Conservation (phyloP, 2,888 invertebrate species). For the Caenorhabditis sinica region DNA sequence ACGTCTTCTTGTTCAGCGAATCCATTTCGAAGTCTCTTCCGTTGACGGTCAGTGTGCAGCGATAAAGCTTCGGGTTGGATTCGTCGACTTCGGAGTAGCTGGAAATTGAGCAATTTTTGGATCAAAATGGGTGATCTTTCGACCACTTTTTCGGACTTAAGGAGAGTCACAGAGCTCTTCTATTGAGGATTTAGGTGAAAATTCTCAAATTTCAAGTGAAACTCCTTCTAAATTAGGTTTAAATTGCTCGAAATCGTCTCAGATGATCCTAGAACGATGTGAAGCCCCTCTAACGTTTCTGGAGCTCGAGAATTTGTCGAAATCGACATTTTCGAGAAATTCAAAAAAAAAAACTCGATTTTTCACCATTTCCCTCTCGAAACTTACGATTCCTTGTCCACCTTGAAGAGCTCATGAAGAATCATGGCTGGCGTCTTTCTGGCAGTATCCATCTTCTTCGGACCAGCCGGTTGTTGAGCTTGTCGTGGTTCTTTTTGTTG, state of each 20-base stretch:
- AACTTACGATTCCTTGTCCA: constrained; percentile 63
- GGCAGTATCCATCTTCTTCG: constrained; percentile 35
- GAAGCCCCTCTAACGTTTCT: not conserved
- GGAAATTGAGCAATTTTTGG: constrained; percentile 11
- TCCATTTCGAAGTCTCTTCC: constrained; percentile 57
- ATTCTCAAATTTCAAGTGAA: no score
- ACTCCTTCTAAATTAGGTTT: no score
- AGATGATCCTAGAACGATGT: not conserved
- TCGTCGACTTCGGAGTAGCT: constrained; percentile 41
- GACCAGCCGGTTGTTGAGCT: not conserved
- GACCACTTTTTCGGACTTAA: no score
- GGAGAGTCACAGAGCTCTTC: no score
- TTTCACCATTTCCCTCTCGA: not conserved
- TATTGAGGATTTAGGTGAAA: no score
- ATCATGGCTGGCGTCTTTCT: constrained; percentile 72
- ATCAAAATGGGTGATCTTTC: no score
- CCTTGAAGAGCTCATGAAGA: constrained; percentile 69
- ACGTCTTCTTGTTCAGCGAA: constrained; percentile 65
- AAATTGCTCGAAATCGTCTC: not conserved
- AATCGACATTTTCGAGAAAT: not conserved
- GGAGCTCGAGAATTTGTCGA: not conserved
- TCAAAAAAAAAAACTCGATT: no score
- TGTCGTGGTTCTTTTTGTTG: not conserved
- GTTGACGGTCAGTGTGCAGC: constrained; percentile 57
- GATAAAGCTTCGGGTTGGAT: constrained; percentile 50